Conservation (phyloP, 2,113 vertebrate genomes). For the Crotalus horridus region DNA sequence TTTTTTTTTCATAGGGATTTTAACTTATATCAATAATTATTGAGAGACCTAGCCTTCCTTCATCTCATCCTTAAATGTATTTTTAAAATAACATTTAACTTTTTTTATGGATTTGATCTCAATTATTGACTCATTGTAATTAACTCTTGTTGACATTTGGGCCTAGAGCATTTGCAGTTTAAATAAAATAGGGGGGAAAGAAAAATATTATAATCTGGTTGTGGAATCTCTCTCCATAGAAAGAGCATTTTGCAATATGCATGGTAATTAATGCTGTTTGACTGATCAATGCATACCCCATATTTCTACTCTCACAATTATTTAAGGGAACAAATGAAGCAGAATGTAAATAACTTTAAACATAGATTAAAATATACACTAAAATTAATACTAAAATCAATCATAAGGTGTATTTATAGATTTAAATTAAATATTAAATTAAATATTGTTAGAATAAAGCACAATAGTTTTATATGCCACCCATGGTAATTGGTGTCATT, state of each 20-base stretch:
- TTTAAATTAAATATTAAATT: neutral
- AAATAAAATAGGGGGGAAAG: neutral
- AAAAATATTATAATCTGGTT: neutral
- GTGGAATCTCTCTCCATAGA: conserved; percentile 23
- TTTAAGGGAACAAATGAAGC: neutral
- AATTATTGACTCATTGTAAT: neutral
- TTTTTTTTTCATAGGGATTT: neutral
- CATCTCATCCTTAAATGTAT: neutral
- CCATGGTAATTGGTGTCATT: neutral
- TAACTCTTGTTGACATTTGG: conserved; percentile 14
- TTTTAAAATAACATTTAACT: neutral
- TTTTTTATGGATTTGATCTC: neutral
- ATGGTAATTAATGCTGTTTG: neutral
- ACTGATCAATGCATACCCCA: neutral
- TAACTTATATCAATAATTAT: neutral
- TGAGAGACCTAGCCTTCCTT: neutral
- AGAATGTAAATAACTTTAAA: neutral
- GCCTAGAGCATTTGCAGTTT: neutral
- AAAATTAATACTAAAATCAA: neutral
- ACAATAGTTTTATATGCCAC: neutral
- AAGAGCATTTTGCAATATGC: neutral
- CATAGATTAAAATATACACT: neutral
- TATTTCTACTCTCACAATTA: neutral
- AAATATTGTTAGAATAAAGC: neutral
- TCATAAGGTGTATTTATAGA: neutral